Percentiles rank a stretch among this genome's conserved stretches.
phyloP scores from a whole-genome alignment of 2,113 vertebrate species.

The Myanophis thanlyinensis region DNA sequence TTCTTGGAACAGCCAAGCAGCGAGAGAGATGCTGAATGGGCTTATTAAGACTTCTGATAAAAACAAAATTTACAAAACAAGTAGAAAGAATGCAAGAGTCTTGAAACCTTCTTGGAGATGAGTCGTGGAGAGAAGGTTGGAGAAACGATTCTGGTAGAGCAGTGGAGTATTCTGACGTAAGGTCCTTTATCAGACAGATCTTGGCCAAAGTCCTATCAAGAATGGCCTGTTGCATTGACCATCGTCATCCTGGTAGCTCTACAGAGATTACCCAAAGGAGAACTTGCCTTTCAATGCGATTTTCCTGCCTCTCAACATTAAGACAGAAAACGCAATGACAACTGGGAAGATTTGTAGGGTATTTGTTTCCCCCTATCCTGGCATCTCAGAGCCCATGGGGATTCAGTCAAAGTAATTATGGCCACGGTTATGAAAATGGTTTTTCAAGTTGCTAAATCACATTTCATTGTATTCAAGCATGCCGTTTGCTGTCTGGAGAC shows the following conservation, averaged over 20 bases:
- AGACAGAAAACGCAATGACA: background rate
- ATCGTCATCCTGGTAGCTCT: background rate
- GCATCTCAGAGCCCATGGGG: background rate
- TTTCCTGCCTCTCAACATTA: background rate
- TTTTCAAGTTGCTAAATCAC: background rate
- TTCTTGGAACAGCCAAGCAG: conserved; percentile 43
- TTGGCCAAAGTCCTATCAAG: background rate
- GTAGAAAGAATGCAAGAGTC: background rate
- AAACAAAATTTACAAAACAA: conserved; percentile 20
- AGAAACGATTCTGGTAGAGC: background rate
- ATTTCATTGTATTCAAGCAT: background rate
- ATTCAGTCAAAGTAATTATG: background rate
- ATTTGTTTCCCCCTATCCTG: background rate
- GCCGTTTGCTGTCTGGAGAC: background rate
- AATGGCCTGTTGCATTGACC: background rate
- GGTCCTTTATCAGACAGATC: background rate
- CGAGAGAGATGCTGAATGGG: conserved; percentile 8
- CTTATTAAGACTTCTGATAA: conserved; percentile 16
- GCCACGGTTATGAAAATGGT: background rate
- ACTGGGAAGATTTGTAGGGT: background rate
- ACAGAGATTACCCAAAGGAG: background rate
- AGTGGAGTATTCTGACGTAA: background rate
- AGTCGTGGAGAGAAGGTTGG: background rate
- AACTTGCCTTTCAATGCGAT: background rate
- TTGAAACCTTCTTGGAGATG: conserved; percentile 14